Evolutionary conservation across 92 coral and sea anemone species (phyloP).

Genomic region (Actinernus sp.): DNA sequence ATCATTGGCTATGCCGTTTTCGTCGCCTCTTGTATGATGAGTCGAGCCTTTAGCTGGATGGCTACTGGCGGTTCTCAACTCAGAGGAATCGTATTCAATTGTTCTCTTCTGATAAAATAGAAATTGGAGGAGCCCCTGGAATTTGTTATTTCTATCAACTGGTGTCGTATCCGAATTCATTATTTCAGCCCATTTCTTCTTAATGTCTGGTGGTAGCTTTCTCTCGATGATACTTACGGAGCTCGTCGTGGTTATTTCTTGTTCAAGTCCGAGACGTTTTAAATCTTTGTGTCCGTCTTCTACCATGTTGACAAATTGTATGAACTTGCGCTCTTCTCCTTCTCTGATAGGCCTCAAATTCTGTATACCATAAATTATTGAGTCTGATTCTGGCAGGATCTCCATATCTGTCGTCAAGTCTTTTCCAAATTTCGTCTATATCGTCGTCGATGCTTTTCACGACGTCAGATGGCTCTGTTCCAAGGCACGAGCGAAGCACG

Average conservation of each 20-base stretch:
- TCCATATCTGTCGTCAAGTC: too few species aligned
- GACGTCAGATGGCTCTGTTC: too few species aligned
- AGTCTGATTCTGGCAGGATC: too few species aligned
- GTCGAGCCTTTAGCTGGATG: neutral
- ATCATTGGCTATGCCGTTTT: neutral
- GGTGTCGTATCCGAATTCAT: conserved; percentile 8
- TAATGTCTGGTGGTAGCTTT: conserved; percentile 10
- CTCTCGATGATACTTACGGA: conserved; percentile 32
- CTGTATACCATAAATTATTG: too few species aligned
- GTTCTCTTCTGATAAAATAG: neutral
- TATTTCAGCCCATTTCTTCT: conserved; percentile 37
- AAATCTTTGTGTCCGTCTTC: too few species aligned
- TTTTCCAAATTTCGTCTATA: too few species aligned
- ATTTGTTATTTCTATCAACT: conserved; percentile 3
- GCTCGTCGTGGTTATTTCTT: conserved; percentile 26
- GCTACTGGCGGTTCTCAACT: neutral
- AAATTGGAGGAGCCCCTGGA: neutral
- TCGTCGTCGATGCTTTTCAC: too few species aligned
- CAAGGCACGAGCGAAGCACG: too few species aligned
- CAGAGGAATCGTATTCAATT: neutral
- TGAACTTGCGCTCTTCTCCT: too few species aligned
- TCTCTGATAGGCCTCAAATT: too few species aligned
- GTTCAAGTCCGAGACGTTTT: too few species aligned
- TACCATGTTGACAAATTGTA: too few species aligned
- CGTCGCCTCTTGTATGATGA: neutral